These are phyloP conservation scores for Xiphophorus birchmanni DNA, from an alignment of 2,797 vertebrate species.

Conservation along the genomic window DNA sequence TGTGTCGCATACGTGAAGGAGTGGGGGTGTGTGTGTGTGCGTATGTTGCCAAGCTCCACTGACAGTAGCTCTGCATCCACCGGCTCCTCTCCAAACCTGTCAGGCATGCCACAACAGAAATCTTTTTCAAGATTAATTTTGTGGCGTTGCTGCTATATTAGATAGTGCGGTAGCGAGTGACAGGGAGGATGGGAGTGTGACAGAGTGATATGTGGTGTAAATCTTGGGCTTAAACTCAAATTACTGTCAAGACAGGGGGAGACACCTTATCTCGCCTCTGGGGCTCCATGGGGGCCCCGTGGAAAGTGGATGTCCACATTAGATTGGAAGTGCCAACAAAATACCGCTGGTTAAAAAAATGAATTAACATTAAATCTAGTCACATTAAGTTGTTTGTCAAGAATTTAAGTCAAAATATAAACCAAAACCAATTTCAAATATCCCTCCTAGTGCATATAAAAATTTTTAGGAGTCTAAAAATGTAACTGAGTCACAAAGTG, in stretches of 20 bases:
- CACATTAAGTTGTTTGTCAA: background rate
- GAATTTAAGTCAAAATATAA: background rate
- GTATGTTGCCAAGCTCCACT: conserved; percentile 32
- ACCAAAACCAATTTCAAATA: background rate
- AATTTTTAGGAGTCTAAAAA: background rate
- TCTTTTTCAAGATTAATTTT: conserved; percentile 70
- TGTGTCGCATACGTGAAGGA: conserved; percentile 27
- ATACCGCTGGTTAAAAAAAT: conserved; percentile 24
- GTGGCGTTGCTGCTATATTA: conserved; percentile 67
- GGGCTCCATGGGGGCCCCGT: conserved; percentile 39
- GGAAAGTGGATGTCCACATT: conserved; percentile 42
- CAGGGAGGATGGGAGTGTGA: conserved; percentile 57
- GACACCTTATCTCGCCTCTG: conserved; percentile 59
- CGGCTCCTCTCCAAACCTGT: conserved; percentile 64
- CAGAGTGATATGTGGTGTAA: conserved; percentile 58
- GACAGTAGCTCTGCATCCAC: conserved; percentile 62
- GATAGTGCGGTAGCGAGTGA: conserved; percentile 60
- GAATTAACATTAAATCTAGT: background rate
- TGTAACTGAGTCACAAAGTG: background rate
- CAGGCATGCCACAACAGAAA: conserved; percentile 69
- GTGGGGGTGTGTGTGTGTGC: conserved; percentile 24
- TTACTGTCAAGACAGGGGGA: conserved; percentile 60
- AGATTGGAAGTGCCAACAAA: conserved; percentile 47
- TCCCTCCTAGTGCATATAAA: background rate
- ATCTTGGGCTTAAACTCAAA: conserved; percentile 63